Evolutionary conservation across 2,797 vertebrate species (phyloP).

Genomic region (Coranthus polyacanthus): DNA sequence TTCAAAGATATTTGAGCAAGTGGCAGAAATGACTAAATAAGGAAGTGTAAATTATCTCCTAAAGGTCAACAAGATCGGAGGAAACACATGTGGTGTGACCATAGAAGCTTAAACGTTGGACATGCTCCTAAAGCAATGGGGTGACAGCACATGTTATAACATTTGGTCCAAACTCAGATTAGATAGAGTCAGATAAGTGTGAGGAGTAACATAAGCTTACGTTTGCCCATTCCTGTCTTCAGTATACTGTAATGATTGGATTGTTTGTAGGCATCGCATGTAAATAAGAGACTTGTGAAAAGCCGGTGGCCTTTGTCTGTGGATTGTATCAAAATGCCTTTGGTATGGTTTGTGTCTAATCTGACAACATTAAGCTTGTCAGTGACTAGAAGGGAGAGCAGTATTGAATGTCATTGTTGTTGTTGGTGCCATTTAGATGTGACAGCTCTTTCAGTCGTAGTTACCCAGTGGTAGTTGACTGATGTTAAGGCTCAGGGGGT

Average conservation of each 20-base stretch:
- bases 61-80: background rate
- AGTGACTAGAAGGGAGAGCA: background rate
- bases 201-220: slow-evolving; percentile 6
- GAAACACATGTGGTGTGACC: too few relatives aligned
- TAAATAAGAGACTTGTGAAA: background rate
- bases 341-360: background rate
- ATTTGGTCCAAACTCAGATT: background rate
- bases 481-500: slow-evolving; percentile 8
- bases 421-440: slow-evolving; percentile 3
- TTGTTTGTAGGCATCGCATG: background rate
- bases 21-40: slow-evolving; percentile 15
- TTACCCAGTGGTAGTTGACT: background rate
- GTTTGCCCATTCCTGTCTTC: background rate
- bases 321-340: background rate
- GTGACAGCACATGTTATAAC: background rate
- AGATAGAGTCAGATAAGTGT: background rate
- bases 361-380: slow-evolving; percentile 1
- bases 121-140: background rate
- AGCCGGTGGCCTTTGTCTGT: background rate
- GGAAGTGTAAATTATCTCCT: background rate
- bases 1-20: slow-evolving; percentile 4
- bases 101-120: background rate
- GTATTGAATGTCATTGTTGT: slow-evolving; percentile 7
- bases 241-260: too few relatives aligned
- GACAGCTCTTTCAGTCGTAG: slow-evolving; percentile 19